Evolutionary conservation across 2,888 invertebrate species (phyloP).

Genomic region (Blomia tropicalis): DNA sequence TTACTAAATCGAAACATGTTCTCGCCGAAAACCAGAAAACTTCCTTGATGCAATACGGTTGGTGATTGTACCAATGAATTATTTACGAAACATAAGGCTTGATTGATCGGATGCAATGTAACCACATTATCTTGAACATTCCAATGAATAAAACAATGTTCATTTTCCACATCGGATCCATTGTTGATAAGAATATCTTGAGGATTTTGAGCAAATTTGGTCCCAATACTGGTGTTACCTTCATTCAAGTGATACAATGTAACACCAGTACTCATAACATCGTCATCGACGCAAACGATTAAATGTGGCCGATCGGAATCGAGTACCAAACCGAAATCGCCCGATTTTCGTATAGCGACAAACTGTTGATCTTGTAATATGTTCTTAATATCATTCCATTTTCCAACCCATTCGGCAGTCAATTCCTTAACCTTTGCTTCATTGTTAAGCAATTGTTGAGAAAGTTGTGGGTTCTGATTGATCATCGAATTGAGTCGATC

Average conservation of each 20-base stretch:
- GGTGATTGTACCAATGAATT: slow-evolving; percentile 59
- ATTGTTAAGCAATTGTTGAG: slow-evolving; percentile 70
- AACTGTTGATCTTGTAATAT: slow-evolving; percentile 74
- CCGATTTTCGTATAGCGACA: slow-evolving; percentile 62
- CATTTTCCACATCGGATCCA: slow-evolving; percentile 57
- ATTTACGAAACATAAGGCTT: slow-evolving; percentile 66
- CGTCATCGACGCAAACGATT: slow-evolving; percentile 68
- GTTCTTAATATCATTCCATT: slow-evolving; percentile 63
- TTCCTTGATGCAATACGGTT: slow-evolving; percentile 61
- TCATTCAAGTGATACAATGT: slow-evolving; percentile 80
- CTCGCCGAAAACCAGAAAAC: slow-evolving; percentile 56
- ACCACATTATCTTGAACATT: slow-evolving; percentile 53
- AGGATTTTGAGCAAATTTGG: slow-evolving; percentile 48
- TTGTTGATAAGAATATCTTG: slow-evolving; percentile 58
- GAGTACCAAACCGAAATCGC: slow-evolving; percentile 58
- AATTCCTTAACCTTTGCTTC: slow-evolving; percentile 62
- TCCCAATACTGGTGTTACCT: slow-evolving; percentile 68
- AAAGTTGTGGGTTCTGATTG: slow-evolving; percentile 39
- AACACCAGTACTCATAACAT: slow-evolving; percentile 71
- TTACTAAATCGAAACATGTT: slow-evolving; percentile 76
- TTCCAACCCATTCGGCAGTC: slow-evolving; percentile 81
- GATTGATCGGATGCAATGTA: slow-evolving; percentile 53
- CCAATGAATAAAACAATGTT: slow-evolving; percentile 52
- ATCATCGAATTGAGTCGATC: slow-evolving; percentile 32
- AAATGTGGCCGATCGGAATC: slow-evolving; percentile 82